Evolutionary conservation across 2,113 vertebrate genomes (phyloP).

Genomic region (Ctenomys sociabilis): DNA sequence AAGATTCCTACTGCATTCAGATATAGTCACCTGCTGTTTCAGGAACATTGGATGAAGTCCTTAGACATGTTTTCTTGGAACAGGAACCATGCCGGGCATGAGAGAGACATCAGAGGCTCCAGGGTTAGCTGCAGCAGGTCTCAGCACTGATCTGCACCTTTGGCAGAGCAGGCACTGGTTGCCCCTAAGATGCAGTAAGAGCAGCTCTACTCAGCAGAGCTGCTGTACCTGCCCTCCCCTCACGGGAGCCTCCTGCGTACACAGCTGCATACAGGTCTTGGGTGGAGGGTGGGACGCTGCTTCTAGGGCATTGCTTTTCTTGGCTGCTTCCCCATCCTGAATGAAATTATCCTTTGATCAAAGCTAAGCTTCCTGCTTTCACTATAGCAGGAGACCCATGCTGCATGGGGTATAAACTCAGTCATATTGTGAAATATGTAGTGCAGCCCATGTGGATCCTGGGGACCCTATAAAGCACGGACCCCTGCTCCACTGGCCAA

Average conservation of each 20-base stretch:
- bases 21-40: background rate
- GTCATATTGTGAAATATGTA: background rate
- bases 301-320: background rate
- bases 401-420: background rate
- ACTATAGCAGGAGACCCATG: background rate
- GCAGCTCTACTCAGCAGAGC: fast-evolving
- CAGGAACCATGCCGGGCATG: background rate
- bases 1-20: background rate
- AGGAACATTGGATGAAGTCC: background rate
- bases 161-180: background rate
- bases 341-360: background rate
- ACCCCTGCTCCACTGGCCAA: background rate
- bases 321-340: background rate
- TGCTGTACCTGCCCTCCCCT: fast-evolving
- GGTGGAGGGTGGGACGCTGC: background rate
- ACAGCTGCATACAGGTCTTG: background rate
- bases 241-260: fast-evolving
- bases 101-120: background rate
- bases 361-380: background rate
- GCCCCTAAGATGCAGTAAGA: no score
- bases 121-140: no score
- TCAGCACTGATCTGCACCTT: background rate
- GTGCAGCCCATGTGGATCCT: background rate
- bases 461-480: background rate
- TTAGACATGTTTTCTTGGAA: background rate